Percentiles rank a stretch among this genome's conserved stretches.
Evolutionary conservation across 2,113 vertebrate species (phyloP).

Genomic region (Otolemur garnettii): DNA sequence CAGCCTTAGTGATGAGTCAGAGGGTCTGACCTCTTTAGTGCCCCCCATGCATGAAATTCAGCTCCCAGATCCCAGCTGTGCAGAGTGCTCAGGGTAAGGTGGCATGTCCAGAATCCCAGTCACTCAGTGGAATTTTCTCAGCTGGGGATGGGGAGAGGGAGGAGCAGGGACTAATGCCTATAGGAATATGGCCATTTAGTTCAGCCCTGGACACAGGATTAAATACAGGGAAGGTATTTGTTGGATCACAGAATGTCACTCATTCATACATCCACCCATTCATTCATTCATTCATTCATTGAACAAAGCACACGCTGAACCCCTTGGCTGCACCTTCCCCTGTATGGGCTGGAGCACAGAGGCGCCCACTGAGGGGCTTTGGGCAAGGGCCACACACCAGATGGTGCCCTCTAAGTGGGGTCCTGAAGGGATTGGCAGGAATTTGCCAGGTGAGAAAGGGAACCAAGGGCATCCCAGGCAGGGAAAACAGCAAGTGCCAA

Average conservation of each 20-base stretch:
- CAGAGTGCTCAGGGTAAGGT: neutral
- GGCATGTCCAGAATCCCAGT: neutral
- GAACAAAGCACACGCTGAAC: neutral
- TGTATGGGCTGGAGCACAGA: neutral
- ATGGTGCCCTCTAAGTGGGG: neutral
- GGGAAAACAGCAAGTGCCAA: neutral
- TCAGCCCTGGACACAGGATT: neutral
- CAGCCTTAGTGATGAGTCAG: neutral
- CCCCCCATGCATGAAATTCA: neutral
- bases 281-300: neutral
- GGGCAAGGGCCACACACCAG: neutral
- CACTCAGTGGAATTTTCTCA: neutral
- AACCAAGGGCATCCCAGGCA: neutral
- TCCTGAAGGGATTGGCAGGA: neutral
- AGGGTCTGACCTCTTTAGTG: neutral
- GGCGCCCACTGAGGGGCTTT: neutral
- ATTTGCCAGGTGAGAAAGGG: no score
- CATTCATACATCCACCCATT: neutral
- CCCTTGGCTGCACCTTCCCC: neutral
- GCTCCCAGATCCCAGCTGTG: neutral
- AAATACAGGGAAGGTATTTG: neutral
- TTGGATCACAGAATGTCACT: neutral
- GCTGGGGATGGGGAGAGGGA: neutral
- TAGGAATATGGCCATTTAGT: neutral
- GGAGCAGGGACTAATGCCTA: neutral